Evolutionary conservation across 2,888 invertebrate species (phyloP).

Genomic region (Deilephila porcellus): DNA sequence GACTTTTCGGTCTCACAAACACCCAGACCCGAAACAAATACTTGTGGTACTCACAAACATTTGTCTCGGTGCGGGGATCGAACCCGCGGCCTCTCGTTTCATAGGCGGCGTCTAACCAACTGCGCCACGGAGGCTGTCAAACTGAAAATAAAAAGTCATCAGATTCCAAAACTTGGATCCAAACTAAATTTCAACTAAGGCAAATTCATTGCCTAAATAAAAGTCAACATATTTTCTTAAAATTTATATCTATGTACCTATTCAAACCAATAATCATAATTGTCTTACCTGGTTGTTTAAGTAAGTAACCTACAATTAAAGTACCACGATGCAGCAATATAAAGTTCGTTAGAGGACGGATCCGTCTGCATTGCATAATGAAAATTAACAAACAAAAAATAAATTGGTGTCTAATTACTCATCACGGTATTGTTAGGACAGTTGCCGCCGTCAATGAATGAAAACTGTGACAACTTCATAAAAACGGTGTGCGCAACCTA

Average conservation of each 20-base stretch:
- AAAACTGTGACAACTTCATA: conserved; percentile 28
- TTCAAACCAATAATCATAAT: not conserved
- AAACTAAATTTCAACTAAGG: too few relatives aligned
- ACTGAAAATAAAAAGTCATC: not conserved
- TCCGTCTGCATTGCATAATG: conserved; percentile 8
- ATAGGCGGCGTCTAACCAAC: too few relatives aligned
- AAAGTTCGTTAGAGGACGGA: not conserved
- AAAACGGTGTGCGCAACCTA: conserved; percentile 13
- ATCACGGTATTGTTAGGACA: conserved; percentile 18
- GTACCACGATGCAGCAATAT: not conserved
- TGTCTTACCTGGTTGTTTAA: not conserved
- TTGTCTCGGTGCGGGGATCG: too few relatives aligned
- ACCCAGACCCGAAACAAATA: too few relatives aligned
- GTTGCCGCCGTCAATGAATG: conserved; percentile 27
- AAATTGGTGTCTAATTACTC: conserved; percentile 16
- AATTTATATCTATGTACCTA: not conserved
- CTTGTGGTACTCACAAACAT: too few relatives aligned
- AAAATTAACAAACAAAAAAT: conserved; percentile 8
- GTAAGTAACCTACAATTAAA: not conserved
- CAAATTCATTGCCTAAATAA: too few relatives aligned
- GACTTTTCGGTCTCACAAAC: too few relatives aligned
- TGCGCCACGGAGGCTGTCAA: too few relatives aligned
- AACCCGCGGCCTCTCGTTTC: too few relatives aligned
- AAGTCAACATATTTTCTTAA: too few relatives aligned
- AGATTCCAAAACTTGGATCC: not conserved